phyloP scores from a whole-genome alignment of 2,888 invertebrate genomes.

The Zonitis immaculata region DNA sequence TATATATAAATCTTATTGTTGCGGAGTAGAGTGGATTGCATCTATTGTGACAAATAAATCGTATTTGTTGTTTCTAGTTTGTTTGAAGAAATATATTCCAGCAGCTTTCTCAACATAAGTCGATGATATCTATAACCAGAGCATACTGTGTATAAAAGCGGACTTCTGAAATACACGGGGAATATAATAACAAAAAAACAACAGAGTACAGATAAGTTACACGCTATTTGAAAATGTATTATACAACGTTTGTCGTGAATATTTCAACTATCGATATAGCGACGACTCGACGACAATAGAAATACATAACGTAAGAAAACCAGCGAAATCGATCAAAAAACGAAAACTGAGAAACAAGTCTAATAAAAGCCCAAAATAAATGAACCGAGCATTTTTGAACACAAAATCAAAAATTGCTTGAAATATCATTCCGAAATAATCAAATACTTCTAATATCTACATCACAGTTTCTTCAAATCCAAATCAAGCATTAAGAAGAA shows the following conservation, averaged over 20 bases:
- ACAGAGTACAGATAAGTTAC: constrained; percentile 19
- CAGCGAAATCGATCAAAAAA: no score
- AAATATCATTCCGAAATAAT: no score
- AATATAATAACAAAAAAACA: constrained; percentile 13
- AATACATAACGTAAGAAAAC: neutral
- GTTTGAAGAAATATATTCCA: constrained; percentile 14
- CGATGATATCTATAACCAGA: constrained; percentile 19
- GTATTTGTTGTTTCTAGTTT: constrained; percentile 2
- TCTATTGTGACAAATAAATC: constrained; percentile 13
- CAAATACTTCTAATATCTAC: no score
- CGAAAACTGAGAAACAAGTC: no score
- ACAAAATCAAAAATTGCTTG: no score
- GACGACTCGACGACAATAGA: neutral
- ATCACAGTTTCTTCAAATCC: no score
- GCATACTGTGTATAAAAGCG: constrained; percentile 4
- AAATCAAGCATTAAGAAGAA: no score
- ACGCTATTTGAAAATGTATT: constrained; percentile 18
- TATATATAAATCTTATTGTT: no score
- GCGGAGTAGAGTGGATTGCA: no score
- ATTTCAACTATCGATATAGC: constrained; percentile 1
- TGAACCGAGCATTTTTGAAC: no score
- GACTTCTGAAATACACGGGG: constrained; percentile 14
- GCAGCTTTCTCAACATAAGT: constrained; percentile 17
- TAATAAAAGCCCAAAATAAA: no score
- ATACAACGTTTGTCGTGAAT: constrained; percentile 3